Conservation (phyloP, 1,140 invertebrate species). For the Drosophila seguyi region DNA sequence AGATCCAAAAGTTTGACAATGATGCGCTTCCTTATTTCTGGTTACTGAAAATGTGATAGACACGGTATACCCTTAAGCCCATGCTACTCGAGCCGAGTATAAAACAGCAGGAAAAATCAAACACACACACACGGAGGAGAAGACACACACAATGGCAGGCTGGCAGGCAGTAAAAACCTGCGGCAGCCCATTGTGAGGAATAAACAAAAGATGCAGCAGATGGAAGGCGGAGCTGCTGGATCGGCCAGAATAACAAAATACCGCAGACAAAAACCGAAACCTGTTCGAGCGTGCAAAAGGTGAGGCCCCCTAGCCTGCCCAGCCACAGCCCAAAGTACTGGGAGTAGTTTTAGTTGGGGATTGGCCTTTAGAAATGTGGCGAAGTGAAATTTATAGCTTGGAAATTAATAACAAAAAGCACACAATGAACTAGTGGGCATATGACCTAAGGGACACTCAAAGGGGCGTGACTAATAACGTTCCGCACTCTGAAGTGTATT, state of each 20-base stretch:
- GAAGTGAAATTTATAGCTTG: constrained; percentile 82
- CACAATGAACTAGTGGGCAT: constrained; percentile 70
- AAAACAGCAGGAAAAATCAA: constrained; percentile 30
- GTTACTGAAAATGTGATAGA: not conserved
- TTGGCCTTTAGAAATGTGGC: constrained; percentile 79
- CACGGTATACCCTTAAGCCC: constrained; percentile 1
- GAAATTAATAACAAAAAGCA: constrained; percentile 81
- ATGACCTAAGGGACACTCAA: constrained; percentile 28
- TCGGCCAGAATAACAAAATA: constrained; percentile 73
- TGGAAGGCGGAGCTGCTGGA: constrained; percentile 56
- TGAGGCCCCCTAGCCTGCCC: constrained; percentile 32
- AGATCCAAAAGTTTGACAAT: too few relatives aligned
- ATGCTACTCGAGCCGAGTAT: not conserved
- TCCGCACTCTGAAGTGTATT: constrained; percentile 52
- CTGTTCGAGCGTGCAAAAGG: constrained; percentile 75
- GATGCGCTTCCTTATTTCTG: not conserved
- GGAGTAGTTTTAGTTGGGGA: constrained; percentile 56
- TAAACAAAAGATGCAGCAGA: constrained; percentile 80
- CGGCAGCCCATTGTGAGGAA: constrained; percentile 78
- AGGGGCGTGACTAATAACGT: constrained; percentile 41
- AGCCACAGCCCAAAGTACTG: constrained; percentile 29
- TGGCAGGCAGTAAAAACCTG: constrained; percentile 74
- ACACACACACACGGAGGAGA: constrained; percentile 2
- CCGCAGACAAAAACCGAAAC: constrained; percentile 66
- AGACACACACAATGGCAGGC: constrained; percentile 58